Conservation (phyloP, 2,888 invertebrate species). For the Gortyna flavago region DNA sequence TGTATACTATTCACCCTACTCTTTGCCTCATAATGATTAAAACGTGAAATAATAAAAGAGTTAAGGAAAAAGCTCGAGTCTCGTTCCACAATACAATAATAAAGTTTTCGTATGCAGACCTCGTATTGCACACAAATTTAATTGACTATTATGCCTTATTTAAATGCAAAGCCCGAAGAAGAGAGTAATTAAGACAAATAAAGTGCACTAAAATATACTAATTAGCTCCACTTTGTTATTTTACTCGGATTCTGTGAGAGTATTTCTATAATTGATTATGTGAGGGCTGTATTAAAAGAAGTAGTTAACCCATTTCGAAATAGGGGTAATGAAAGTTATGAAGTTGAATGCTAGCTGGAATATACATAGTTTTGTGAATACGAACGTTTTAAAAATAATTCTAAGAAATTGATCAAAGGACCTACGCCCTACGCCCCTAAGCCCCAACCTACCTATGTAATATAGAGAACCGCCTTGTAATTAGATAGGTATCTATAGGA, state of each 20-base stretch:
- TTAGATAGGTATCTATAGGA: not conserved
- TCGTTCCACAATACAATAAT: slow-evolving; percentile 53
- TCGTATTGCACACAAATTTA: slow-evolving; percentile 81
- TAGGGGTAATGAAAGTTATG: not conserved
- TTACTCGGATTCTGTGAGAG: slow-evolving; percentile 30
- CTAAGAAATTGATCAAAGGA: not conserved
- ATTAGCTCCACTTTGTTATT: slow-evolving; percentile 68
- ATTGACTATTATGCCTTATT: slow-evolving; percentile 84
- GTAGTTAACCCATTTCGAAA: slow-evolving; percentile 25
- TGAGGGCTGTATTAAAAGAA: slow-evolving; percentile 34
- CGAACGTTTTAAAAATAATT: not conserved
- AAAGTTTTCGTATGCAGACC: slow-evolving; percentile 60
- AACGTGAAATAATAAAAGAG: slow-evolving; percentile 45
- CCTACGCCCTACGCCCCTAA: too few species aligned
- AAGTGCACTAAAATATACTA: slow-evolving; percentile 82
- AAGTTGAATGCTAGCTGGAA: not conserved
- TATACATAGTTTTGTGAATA: not conserved
- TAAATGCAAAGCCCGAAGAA: slow-evolving; percentile 86
- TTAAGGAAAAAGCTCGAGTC: slow-evolving; percentile 34
- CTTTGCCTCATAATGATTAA: slow-evolving; percentile 7
- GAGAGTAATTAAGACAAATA: slow-evolving; percentile 82
- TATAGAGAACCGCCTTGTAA: too few species aligned
- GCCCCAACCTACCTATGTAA: not conserved
- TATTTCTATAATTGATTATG: slow-evolving; percentile 49
- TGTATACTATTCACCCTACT: not conserved